Evolutionary conservation across 2,797 vertebrate genomes (phyloP).

Genomic region (Eleutherodactylus coqui): DNA sequence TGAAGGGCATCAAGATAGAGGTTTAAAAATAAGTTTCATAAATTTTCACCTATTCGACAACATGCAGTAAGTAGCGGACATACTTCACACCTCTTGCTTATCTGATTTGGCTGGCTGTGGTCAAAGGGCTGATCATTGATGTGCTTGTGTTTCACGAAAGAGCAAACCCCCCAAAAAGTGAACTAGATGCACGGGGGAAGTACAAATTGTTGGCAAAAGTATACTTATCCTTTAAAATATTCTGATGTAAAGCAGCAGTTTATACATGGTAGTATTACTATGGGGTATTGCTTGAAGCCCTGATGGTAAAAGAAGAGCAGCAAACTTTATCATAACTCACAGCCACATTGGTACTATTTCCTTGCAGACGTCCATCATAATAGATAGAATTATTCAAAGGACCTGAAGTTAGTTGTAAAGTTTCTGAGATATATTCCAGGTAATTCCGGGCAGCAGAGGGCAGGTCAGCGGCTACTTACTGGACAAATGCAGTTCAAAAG

Average conservation of each 20-base stretch:
- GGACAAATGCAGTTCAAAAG: background rate
- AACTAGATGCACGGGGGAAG: too few species aligned
- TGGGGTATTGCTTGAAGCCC: background rate
- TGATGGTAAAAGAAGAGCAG: background rate
- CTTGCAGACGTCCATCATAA: background rate
- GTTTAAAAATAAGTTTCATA: too few species aligned
- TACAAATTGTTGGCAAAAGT: too few species aligned
- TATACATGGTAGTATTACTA: background rate
- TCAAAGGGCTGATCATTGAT: background rate
- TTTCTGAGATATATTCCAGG: background rate
- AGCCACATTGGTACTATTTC: background rate
- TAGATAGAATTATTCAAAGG: background rate
- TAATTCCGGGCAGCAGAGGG: background rate
- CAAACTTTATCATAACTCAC: background rate
- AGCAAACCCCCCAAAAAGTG: too few species aligned
- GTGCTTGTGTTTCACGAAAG: too few species aligned
- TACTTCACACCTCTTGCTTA: background rate
- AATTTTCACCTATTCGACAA: too few species aligned
- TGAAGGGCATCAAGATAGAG: too few species aligned
- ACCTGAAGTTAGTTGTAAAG: background rate
- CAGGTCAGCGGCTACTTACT: background rate
- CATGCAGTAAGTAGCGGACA: too few species aligned
- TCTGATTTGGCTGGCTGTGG: background rate
- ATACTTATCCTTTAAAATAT: too few species aligned
- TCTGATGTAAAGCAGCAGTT: background rate